Conservation (phyloP, 2,888 invertebrate genomes). For the Amblyteles armatorius region DNA sequence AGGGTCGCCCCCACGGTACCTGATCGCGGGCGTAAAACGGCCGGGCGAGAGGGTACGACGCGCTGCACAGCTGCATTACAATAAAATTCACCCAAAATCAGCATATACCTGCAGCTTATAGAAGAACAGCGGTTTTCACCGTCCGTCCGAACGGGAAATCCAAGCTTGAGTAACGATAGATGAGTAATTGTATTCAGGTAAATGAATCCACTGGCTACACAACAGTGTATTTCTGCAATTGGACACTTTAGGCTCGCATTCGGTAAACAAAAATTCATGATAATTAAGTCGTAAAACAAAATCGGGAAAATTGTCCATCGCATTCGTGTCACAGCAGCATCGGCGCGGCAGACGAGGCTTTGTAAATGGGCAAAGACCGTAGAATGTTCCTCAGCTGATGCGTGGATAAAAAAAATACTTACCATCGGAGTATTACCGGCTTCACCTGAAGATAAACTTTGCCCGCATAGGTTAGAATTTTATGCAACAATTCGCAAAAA, state of each 20-base stretch:
- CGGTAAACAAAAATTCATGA: not conserved
- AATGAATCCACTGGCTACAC: not conserved
- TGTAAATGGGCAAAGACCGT: not conserved
- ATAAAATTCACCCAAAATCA: conserved; percentile 18
- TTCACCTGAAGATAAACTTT: not conserved
- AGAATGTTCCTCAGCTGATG: not conserved
- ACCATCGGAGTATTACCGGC: not conserved
- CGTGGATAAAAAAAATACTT: not conserved
- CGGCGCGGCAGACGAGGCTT: not conserved
- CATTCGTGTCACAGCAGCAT: not conserved
- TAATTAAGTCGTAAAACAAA: not conserved
- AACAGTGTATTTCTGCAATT: not conserved
- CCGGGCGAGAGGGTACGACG: conserved; percentile 5
- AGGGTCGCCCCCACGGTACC: not conserved
- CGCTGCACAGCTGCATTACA: conserved; percentile 18
- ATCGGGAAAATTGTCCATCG: not conserved
- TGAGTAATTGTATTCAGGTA: conserved; percentile 11
- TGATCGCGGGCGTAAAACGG: conserved; percentile 1
- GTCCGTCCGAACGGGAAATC: conserved; percentile 1
- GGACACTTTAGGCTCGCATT: not conserved
- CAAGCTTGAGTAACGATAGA: conserved; percentile 7
- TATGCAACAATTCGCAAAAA: not conserved
- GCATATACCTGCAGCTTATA: conserved; percentile 16
- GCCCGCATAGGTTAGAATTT: not conserved
- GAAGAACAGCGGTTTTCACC: not conserved